Conservation (phyloP, 2,113 vertebrate genomes). For the Petroica traversi region DNA sequence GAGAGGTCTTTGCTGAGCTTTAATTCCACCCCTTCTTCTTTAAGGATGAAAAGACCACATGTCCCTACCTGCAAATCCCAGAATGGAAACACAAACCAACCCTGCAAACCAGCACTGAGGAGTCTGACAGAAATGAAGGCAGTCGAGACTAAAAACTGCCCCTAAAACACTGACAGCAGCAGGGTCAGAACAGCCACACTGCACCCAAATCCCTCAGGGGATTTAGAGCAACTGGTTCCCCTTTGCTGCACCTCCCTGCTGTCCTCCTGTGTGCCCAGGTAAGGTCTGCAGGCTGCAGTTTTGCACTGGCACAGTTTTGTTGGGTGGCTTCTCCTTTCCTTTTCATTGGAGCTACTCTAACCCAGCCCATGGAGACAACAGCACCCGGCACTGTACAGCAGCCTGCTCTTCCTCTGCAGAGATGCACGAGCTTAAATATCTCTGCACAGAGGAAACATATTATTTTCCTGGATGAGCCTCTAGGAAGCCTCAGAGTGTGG, state of each 20-base stretch:
- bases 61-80: background rate
- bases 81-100: background rate
- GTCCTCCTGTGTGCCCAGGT: rapidly evolving
- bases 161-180: rapidly evolving
- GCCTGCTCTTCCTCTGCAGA: background rate
- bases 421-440: rapidly evolving
- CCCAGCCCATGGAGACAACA: background rate
- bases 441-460: rapidly evolving
- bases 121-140: background rate
- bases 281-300: background rate
- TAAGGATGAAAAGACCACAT: background rate
- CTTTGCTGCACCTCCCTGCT: background rate
- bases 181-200: rapidly evolving
- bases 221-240: background rate
- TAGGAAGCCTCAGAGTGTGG: background rate
- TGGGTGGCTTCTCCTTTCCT: background rate
- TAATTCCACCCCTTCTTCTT: background rate
- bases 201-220: background rate
- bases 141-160: background rate
- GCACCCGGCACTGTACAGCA: background rate
- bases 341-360: background rate
- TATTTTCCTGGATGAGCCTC: background rate
- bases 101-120: background rate
- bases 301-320: background rate
- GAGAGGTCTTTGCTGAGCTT: background rate